These are phyloP conservation scores for Chrysopilus asiliformis DNA, from an alignment of 2,888 invertebrate genomes.

Conservation along the genomic window DNA sequence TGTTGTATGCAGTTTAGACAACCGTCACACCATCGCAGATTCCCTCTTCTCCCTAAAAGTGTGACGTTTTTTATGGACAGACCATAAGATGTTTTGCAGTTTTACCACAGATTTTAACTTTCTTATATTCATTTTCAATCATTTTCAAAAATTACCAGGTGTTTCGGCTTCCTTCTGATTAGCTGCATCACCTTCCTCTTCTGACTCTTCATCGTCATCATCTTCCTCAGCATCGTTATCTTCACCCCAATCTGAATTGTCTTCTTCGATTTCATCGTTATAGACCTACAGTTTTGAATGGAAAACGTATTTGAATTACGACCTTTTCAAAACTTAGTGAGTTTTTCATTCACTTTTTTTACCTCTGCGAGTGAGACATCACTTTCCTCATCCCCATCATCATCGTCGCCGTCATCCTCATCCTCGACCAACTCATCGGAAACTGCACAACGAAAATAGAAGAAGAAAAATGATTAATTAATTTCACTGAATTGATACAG, in stretches of 20 bases:
- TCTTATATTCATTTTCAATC: too few species aligned
- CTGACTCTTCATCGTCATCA: constrained; percentile 46
- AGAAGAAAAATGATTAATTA: constrained; percentile 18
- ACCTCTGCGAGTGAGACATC: constrained; percentile 33
- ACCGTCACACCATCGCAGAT: too few species aligned
- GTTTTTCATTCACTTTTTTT: too few species aligned
- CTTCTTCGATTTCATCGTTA: constrained; percentile 44
- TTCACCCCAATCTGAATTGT: constrained; percentile 50
- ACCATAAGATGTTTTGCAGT: too few species aligned
- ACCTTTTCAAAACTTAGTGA: too few species aligned
- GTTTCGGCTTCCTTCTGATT: constrained; percentile 18
- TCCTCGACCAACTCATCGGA: constrained; percentile 24
- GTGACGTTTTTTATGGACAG: too few species aligned
- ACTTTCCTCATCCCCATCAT: constrained; percentile 47
- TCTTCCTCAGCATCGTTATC: constrained; percentile 41
- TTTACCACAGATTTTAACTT: too few species aligned
- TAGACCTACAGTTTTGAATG: too few species aligned
- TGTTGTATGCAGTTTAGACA: too few species aligned
- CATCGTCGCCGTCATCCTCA: constrained; percentile 38
- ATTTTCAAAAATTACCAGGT: constrained; percentile 14
- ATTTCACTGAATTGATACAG: constrained; percentile 12
- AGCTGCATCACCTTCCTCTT: constrained; percentile 21
- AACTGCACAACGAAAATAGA: constrained; percentile 22
- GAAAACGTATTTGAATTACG: too few species aligned
- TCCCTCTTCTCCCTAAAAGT: too few species aligned